Evolutionary conservation across 2,113 vertebrate species (phyloP), one percentile per base, ranked within the genome.

Genomic region (Stictonetta naevosa): DNA sequence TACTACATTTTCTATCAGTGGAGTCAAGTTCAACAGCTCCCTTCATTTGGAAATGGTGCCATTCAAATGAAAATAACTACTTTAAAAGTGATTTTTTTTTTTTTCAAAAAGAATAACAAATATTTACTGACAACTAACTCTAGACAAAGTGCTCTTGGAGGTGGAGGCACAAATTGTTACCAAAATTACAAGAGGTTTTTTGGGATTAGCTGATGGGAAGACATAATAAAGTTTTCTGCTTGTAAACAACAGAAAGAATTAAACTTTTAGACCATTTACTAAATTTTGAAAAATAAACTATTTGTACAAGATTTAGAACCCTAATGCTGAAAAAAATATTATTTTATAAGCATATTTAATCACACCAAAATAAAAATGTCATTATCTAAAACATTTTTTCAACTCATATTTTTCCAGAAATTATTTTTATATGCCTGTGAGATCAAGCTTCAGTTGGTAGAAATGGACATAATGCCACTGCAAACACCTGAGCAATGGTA

Each of bases 71-170:
- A 78, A 94, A 82, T 19, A 29, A 0, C 15, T 72, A 4, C 23
- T 42, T 38, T 38, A 38, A 42, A n/a, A 26, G 7, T 1, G 34
- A 1, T 0, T 10, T 40, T 40, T 25, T 44, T 75, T 44, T 0
- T 8, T 34, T 15, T 15, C 28, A 14, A 19, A 85, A 17, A 3
- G 17, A 8, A 76, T 50, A 9, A 34, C 31, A 80, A 62, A 63
- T 71, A 71, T 78, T 78, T 84, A 36, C 31, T n/a, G 29, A 42
- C 89, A 86, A 22, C 0, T 8, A 63, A 10, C 25, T 63, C 0
- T 8, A 63, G 3, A 59, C 18, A 58, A 88, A 50, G 3, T 19
- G 4, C 1, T 67, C 9, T 82, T 78, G n/a, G 5, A 85, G 10
- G 17, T 23, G 29, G 25, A 66, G 10, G 55, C 6, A 33, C 79